Conservation (phyloP, 1,140 invertebrate genomes). For the Microplitis demolitor region DNA sequence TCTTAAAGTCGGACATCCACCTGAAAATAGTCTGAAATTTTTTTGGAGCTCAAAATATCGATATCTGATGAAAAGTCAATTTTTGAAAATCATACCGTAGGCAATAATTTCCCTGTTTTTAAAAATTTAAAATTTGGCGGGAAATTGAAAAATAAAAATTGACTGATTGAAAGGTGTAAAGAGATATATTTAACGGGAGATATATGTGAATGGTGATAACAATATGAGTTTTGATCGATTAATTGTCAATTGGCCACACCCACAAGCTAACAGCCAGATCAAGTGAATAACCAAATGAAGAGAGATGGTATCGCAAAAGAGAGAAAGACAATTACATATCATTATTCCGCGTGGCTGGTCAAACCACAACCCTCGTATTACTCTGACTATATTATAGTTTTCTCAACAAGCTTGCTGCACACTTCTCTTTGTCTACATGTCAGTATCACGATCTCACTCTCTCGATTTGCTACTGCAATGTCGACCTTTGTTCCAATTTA, state of each 20-base stretch:
- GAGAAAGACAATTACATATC: slow-evolving; percentile 50
- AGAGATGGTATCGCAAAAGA: neutral
- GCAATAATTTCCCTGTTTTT: no score
- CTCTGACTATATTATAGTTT: slow-evolving; percentile 49
- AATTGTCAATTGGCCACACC: slow-evolving; percentile 23
- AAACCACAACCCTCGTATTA: slow-evolving; percentile 41
- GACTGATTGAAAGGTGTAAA: no score
- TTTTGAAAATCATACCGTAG: no score
- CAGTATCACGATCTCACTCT: neutral
- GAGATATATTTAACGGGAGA: no score
- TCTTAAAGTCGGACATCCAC: no score
- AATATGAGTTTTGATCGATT: slow-evolving; percentile 14
- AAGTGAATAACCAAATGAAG: slow-evolving; percentile 7
- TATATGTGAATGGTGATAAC: neutral
- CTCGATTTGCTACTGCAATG: neutral
- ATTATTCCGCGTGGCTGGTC: slow-evolving; percentile 57
- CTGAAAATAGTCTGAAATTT: no score
- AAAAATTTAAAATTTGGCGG: no score
- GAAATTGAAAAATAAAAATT: no score
- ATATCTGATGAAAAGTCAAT: no score
- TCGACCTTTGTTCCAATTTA: slow-evolving; percentile 33
- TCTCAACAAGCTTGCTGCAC: slow-evolving; percentile 12
- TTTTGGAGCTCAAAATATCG: no score
- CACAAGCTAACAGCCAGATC: neutral
- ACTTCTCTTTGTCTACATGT: neutral